Conservation (phyloP, 2,113 vertebrate genomes). For the Strix aluco region DNA sequence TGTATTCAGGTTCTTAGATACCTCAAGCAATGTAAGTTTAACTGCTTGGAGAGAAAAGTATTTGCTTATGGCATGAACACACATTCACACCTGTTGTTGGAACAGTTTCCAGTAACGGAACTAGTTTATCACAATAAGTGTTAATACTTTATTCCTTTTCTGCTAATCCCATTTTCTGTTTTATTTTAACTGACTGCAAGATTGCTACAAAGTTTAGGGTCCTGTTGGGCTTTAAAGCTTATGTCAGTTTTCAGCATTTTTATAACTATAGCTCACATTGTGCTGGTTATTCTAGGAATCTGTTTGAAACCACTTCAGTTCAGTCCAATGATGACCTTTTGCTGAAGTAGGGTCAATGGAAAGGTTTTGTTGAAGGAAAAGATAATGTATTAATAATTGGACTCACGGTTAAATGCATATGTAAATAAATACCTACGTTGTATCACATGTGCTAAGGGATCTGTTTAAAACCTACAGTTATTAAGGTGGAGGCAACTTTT, state of each 20-base stretch:
- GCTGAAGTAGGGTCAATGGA: background rate
- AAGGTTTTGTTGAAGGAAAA: background rate
- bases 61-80: constrained; percentile 15
- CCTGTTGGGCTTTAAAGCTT: constrained; percentile 35
- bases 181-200: constrained; percentile 37
- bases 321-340: background rate
- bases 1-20: background rate
- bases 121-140: constrained; percentile 42
- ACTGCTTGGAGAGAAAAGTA: background rate
- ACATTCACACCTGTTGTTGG: constrained; percentile 41
- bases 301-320: background rate
- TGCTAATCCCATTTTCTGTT: constrained; percentile 55
- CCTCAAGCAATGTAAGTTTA: background rate
- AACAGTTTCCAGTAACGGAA: constrained; percentile 42
- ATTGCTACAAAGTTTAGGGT: background rate
- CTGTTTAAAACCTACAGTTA: background rate
- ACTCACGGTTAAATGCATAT: background rate
- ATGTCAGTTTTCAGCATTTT: constrained; percentile 39
- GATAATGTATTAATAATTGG: background rate
- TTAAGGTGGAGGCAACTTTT: background rate
- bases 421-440: background rate
- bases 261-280: background rate
- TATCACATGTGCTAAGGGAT: background rate
- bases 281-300: background rate
- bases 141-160: constrained; percentile 48